Evolutionary conservation across 35 echinoderm and acorn worm species (phyloP), one percentile per base, ranked within the genome.

Genomic region (Lytechinus variegatus): DNA sequence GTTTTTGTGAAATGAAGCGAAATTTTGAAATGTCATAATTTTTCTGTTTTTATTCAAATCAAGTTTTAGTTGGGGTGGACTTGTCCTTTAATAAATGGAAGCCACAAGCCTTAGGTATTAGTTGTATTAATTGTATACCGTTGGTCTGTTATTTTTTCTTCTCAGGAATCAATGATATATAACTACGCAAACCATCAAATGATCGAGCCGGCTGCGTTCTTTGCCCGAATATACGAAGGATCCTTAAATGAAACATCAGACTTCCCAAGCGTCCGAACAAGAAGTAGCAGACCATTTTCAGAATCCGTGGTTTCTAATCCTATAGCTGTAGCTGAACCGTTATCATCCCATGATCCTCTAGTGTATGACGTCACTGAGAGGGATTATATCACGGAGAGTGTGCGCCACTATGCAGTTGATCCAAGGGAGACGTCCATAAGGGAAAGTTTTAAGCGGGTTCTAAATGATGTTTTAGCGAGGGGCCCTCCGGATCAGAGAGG

Each of bases 261-360:
- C 19, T 24, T 16, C 14, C 4, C 66, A n/a, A 79, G 66, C 66
- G 14, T 79, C 6, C 66, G 66, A 24, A 79, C 66, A 5, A 79
- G 66, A 79, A 79, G 66, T 24, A 79, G 66, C n/a, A 79, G 66
- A 79, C 66, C 66, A 79, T 79, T 79, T 24, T 79, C 66, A 79
- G 3, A 16, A 79, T 79, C 66, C 14, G 66, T 79, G 16, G 66
- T 79, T 79, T 79, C 66, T 79, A 79, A 79, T 79, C 66, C 66
- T 19, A 19, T 79, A 79, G 66, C 66, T 24, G n/a, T 16, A 16
- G 66, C 6, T 24, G 7, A 79, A 24, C 14, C 66, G 7, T 24
- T 79, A 24, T 24, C 66, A 79, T 24, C 19, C 21, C 66, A 19
- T 7, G 66, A 79, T 79, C 66, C 16, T 16, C 66, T 79, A 16